phyloP scores from a whole-genome alignment of 2,113 vertebrate genomes.

The Rhinichthys klamathensis region DNA sequence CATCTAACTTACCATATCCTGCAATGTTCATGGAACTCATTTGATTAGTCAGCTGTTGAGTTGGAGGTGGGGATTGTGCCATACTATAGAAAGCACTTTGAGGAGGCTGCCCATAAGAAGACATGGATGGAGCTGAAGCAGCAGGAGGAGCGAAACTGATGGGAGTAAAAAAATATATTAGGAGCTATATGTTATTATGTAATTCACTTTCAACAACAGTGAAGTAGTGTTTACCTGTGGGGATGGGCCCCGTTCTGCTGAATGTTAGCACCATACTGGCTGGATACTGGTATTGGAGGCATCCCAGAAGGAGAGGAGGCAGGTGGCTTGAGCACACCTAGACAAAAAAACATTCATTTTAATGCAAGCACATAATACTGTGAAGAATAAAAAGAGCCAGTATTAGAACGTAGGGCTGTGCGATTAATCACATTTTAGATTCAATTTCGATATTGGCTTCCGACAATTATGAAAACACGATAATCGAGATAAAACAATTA shows the following conservation, averaged over 20 bases:
- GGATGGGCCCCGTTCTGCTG: constrained; percentile 80
- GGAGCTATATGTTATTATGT: not conserved
- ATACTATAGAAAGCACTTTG: constrained; percentile 73
- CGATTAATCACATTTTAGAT: too few species aligned
- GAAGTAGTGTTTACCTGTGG: constrained; percentile 75
- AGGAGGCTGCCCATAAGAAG: constrained; percentile 69
- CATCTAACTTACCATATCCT: constrained; percentile 79
- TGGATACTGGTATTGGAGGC: constrained; percentile 67
- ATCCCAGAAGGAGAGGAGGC: constrained; percentile 70
- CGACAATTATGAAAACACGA: too few species aligned
- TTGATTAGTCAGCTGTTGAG: constrained; percentile 84
- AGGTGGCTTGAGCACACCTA: constrained; percentile 81
- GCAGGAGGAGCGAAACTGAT: constrained; percentile 67
- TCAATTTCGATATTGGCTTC: too few species aligned
- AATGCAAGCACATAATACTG: not conserved
- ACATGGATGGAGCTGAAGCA: constrained; percentile 44
- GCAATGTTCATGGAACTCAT: constrained; percentile 86
- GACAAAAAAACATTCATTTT: constrained; percentile 46
- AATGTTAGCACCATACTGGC: constrained; percentile 70
- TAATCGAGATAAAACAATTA: too few species aligned
- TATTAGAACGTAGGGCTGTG: not conserved
- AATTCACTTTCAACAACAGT: not conserved
- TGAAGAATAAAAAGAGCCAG: not conserved
- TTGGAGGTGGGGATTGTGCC: constrained; percentile 65
- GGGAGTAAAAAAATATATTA: not conserved